Conservation (phyloP, 1,140 invertebrate genomes). For the Drosophila eugracilis region DNA sequence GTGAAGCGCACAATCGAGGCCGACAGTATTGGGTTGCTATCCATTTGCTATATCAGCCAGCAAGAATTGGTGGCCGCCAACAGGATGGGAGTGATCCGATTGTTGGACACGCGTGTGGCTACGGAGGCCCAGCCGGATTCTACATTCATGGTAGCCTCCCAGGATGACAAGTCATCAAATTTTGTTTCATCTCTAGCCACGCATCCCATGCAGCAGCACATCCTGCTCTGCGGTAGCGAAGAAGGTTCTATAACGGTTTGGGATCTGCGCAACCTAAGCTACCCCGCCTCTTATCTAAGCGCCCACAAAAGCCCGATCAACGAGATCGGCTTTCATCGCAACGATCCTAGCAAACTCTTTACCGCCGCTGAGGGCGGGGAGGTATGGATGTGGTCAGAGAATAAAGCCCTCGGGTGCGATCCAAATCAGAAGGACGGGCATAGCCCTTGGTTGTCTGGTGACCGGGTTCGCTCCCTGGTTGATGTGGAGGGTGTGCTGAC, state of each 20-base stretch:
- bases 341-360: conserved; percentile 92
- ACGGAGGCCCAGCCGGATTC: conserved; percentile 87
- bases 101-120: conserved; percentile 91
- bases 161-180: conserved; percentile 87
- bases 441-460: conserved; percentile 88
- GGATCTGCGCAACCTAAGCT: conserved; percentile 93
- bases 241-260: conserved; percentile 93
- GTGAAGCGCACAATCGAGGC: conserved; percentile 85
- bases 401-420: conserved; percentile 60
- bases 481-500: conserved; percentile 90
- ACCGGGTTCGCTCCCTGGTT: conserved; percentile 89
- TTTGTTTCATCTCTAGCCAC: conserved; percentile 90
- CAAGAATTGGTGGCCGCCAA: conserved; percentile 93
- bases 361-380: conserved; percentile 92
- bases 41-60: conserved; percentile 91
- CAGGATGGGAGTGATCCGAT: conserved; percentile 93
- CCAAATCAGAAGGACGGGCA: conserved; percentile 35
- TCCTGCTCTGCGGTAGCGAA: conserved; percentile 92
- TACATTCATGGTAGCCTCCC: conserved; percentile 88
- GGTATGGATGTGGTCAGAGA: conserved; percentile 94
- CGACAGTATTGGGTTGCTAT: conserved; percentile 92
- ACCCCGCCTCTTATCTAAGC: conserved; percentile 91
- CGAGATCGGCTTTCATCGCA: conserved; percentile 93
- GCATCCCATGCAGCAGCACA: conserved; percentile 94
- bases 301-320: conserved; percentile 91